Percentiles rank a stretch among this genome's conserved stretches.
phyloP scores from a whole-genome alignment of 2,113 vertebrate genomes.

The Phyllostomus hastatus region DNA sequence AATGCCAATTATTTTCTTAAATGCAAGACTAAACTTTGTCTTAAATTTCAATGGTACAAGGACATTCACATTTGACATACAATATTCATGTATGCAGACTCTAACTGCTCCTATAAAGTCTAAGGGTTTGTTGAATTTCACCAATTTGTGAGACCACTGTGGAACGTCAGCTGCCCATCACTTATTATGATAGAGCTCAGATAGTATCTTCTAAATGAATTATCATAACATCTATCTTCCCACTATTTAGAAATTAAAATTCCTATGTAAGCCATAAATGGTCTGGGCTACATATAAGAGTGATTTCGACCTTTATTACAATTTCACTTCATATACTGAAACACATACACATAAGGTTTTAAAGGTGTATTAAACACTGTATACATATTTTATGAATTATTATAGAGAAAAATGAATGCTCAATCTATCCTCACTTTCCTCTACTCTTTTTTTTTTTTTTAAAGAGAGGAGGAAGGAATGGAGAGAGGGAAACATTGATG shows the following conservation, averaged over 20 bases:
- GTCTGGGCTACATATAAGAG: background rate
- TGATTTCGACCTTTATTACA: background rate
- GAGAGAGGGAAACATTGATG: no score
- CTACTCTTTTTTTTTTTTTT: background rate
- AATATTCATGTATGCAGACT: background rate
- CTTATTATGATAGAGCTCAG: background rate
- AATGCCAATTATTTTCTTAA: background rate
- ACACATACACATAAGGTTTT: background rate
- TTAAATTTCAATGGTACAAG: background rate
- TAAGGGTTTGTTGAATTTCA: background rate
- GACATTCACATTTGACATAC: background rate
- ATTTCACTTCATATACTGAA: slow-evolving; percentile 12
- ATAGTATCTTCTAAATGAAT: slow-evolving; percentile 10
- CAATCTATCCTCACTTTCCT: background rate
- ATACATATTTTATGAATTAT: slow-evolving; percentile 27
- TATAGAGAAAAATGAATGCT: background rate
- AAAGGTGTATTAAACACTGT: background rate
- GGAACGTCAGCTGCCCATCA: background rate
- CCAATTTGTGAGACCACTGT: background rate
- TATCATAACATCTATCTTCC: background rate
- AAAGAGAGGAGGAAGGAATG: background rate
- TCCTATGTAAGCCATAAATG: background rate
- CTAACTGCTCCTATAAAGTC: background rate
- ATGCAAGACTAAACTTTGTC: background rate
- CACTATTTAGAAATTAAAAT: slow-evolving; percentile 3